phyloP scores from a whole-genome alignment of 2,113 vertebrate species.

The Leptocoma aspasia region DNA sequence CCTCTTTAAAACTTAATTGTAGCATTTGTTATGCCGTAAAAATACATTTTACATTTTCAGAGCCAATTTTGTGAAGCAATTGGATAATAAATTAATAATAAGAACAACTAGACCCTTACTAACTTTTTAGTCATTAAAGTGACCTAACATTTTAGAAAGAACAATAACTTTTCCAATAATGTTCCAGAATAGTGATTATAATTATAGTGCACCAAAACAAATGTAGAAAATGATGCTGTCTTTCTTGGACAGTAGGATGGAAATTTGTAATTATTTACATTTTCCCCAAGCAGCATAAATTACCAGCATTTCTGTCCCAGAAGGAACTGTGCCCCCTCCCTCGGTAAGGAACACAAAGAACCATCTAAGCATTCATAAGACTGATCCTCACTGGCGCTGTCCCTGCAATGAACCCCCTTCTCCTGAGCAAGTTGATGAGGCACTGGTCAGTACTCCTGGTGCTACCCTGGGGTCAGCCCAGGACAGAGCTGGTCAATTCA shows the following conservation, averaged over 20 bases:
- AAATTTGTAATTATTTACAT: constrained; percentile 39
- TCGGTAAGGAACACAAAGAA: background rate
- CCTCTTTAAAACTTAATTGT: constrained; percentile 7
- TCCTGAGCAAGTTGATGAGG: background rate
- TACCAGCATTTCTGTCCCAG: background rate
- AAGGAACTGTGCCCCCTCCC: background rate
- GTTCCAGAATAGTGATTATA: background rate
- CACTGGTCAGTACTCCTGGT: background rate
- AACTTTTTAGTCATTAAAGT: constrained; percentile 27
- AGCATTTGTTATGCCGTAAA: constrained; percentile 16
- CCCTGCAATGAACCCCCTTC: background rate
- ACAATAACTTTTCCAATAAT: background rate
- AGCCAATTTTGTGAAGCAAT: constrained; percentile 31
- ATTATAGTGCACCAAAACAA: background rate
- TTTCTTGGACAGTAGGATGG: constrained; percentile 46
- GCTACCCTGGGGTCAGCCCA: fast-evolving
- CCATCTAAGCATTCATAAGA: background rate
- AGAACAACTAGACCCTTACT: constrained; percentile 11
- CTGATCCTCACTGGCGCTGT: background rate
- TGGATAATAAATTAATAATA: constrained; percentile 42
- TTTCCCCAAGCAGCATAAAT: background rate
- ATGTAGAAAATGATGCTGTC: background rate
- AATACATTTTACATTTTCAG: constrained; percentile 15
- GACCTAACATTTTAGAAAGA: constrained; percentile 30
- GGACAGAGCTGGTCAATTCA: background rate